A percentile compares a stretch with the other conserved stretches of the same genome.
Evolutionary conservation across 2,797 vertebrate species (phyloP).

Genomic region (Chanos chanos): DNA sequence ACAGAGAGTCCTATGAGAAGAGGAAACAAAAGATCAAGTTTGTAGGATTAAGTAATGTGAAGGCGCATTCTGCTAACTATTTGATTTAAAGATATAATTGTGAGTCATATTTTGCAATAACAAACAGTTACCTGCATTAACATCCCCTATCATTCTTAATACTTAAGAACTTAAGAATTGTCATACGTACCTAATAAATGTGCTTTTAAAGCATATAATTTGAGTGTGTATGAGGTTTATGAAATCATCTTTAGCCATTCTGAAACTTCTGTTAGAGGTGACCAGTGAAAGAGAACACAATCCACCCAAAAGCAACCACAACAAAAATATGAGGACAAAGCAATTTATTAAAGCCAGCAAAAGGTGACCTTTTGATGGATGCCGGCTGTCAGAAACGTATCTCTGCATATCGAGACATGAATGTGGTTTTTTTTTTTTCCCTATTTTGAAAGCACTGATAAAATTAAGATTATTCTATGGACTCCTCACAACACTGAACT

Average conservation of each 20-base stretch:
- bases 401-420: slow-evolving; percentile 32
- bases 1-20: too few relatives aligned
- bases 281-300: slow-evolving; percentile 29
- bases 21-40: too few relatives aligned
- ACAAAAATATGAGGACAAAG: slow-evolving; percentile 35
- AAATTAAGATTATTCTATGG: slow-evolving; percentile 35
- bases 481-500: slow-evolving; percentile 6
- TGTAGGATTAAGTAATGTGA: too few relatives aligned
- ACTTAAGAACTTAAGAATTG: too few relatives aligned
- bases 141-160: too few relatives aligned
- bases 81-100: too few relatives aligned
- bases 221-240: too few relatives aligned
- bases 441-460: slow-evolving; percentile 33
- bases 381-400: slow-evolving; percentile 40
- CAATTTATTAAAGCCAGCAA: slow-evolving; percentile 33
- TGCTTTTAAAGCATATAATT: too few relatives aligned
- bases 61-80: too few relatives aligned
- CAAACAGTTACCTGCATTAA: too few relatives aligned
- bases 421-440: slow-evolving; percentile 37
- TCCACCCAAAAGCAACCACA: slow-evolving; percentile 28
- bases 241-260: slow-evolving; percentile 22
- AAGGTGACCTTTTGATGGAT: slow-evolving; percentile 45
- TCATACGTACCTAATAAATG: too few relatives aligned
- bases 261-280: slow-evolving; percentile 35
- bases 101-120: too few relatives aligned